phyloP scores from a whole-genome alignment of 2,888 invertebrate genomes.

The Drosophila kambysellisi region DNA sequence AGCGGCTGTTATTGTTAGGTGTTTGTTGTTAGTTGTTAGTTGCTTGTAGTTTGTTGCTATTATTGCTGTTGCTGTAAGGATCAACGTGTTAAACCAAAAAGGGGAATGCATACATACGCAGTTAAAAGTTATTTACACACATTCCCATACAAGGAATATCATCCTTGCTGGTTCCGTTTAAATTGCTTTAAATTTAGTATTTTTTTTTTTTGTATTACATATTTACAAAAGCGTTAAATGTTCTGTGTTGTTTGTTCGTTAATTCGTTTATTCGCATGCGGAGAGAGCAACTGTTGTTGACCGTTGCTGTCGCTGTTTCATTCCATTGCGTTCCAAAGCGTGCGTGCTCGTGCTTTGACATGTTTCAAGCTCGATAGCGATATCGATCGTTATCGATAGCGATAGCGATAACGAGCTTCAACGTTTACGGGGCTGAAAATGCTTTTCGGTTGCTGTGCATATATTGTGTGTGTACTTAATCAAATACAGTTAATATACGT shows the following conservation, averaged over 20 bases:
- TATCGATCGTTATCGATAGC: constrained; percentile 13
- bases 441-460: constrained; percentile 43
- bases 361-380: constrained; percentile 31
- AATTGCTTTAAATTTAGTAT: background rate
- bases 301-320: constrained; percentile 39
- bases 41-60: constrained; percentile 8
- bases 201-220: constrained; percentile 8
- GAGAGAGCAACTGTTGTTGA: constrained; percentile 31
- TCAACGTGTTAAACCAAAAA: constrained; percentile 21
- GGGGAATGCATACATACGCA: constrained; percentile 59
- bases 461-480: constrained; percentile 37
- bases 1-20: constrained; percentile 6
- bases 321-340: constrained; percentile 64
- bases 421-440: constrained; percentile 44
- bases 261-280: constrained; percentile 53
- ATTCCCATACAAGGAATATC: constrained; percentile 61
- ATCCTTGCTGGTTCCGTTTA: constrained; percentile 34
- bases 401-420: constrained; percentile 15
- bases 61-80: background rate
- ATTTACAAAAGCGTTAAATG: constrained; percentile 54
- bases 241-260: constrained; percentile 20
- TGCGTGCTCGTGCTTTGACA: constrained; percentile 50
- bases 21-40: background rate
- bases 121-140: constrained; percentile 63
- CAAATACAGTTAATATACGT: constrained; percentile 12